Percentiles rank a stretch among this genome's conserved stretches.
phyloP scores from a whole-genome alignment of 2,888 invertebrate genomes.

The Hemaris fuciformis region DNA sequence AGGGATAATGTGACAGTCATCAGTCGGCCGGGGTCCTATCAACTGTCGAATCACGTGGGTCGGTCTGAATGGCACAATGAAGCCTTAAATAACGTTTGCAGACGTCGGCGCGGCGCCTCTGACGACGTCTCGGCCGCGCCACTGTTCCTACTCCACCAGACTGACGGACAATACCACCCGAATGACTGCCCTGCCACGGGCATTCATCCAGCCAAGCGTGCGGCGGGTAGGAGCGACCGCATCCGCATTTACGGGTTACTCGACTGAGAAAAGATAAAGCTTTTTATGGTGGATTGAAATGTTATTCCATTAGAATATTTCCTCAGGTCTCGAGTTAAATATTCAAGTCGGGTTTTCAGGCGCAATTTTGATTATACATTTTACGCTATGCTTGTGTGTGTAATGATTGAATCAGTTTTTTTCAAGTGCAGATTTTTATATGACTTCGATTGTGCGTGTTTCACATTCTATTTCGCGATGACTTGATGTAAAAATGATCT shows the following conservation, averaged over 20 bases:
- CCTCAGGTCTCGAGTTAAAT: slow-evolving; percentile 22
- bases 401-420: slow-evolving; percentile 11
- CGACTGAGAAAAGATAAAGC: slow-evolving; percentile 57
- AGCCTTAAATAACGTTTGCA: slow-evolving; percentile 71
- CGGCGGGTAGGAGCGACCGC: slow-evolving; percentile 43
- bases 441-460: too few relatives aligned
- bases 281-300: slow-evolving; percentile 47
- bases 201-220: slow-evolving; percentile 49
- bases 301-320: slow-evolving; percentile 43
- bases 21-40: slow-evolving; percentile 73
- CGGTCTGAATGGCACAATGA: slow-evolving; percentile 72
- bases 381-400: neutral
- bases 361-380: slow-evolving; percentile 15
- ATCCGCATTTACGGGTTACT: slow-evolving; percentile 60
- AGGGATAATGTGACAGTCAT: slow-evolving; percentile 68
- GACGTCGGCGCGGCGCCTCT: slow-evolving; percentile 74
- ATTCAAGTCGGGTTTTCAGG: slow-evolving; percentile 30
- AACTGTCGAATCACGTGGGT: slow-evolving; percentile 63
- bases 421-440: neutral
- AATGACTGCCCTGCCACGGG: slow-evolving; percentile 64
- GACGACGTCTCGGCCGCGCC: slow-evolving; percentile 53
- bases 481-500: too few relatives aligned
- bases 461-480: too few relatives aligned
- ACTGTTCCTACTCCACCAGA: slow-evolving; percentile 43
- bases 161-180: slow-evolving; percentile 71